Base-by-base conservation (phyloP, 2,797 vertebrate genomes). In the Nothura maculosa region DNA sequence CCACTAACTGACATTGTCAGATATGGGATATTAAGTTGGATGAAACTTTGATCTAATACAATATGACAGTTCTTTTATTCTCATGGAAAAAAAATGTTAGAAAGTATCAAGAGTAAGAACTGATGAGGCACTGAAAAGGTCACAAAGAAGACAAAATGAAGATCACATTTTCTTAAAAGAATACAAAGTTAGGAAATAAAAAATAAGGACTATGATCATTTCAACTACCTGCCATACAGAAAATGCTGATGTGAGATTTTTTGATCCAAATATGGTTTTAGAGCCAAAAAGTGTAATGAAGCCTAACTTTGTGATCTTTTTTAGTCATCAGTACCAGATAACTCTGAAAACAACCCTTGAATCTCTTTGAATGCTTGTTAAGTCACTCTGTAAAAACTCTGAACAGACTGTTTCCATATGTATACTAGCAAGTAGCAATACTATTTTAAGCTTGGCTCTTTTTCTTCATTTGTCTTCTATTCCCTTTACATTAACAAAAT, bases 1-100 rank as follows among this genome's bases (percentile, higher is more conserved):
- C 43, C 21, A 14, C 24, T 90, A 82, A 92, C 48, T 90, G 90
- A 85, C 43, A 52, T 27, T 76, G 36, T 63, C 76, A 93, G 52
- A 87, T 32, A 36, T 4, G 6, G 36, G 67, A 67, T 34, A 30
- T 34, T 36, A 48, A 42, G 61, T 3, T 70, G 64, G 11, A 57
- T 82, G 48, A 81, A 81, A 80, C 12, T 62, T 69, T 90, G 69
- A 92, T 92, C 85, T 89, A 90, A 90, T 77, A 22, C n/a, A 38
- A 9, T 16, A 21, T 76, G 55, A 6, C 78, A 81, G 47, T 57
- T 77, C 30, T 80, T 88, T 89, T 36, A 64, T 81, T 90, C 52
- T 52, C 25, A 61, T 21, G 54, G 60, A 87, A 63, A 40, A n/a
- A 87, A 93, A 85, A 5, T 17, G 5, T 93, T 77, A 67, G 15